phyloP scores from a whole-genome alignment of 1,140 invertebrate species.

The Cryptotermes secundus region DNA sequence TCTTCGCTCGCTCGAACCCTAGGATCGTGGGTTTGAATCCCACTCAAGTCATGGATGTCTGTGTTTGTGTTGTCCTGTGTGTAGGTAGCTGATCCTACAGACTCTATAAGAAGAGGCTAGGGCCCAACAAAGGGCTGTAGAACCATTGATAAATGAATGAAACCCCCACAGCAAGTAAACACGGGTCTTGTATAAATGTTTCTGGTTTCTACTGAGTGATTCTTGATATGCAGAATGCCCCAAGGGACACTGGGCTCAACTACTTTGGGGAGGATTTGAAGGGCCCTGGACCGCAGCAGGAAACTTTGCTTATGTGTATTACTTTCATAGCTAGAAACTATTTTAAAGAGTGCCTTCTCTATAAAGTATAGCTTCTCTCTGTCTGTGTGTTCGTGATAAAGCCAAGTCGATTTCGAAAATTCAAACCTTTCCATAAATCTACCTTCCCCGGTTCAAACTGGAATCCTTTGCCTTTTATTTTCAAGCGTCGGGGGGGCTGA shows the following conservation, averaged over 20 bases:
- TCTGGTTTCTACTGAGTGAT: background rate
- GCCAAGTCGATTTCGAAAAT: conserved; percentile 26
- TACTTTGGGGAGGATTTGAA: background rate
- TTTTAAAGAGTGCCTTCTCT: background rate
- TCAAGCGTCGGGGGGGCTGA: background rate
- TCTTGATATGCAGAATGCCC: background rate
- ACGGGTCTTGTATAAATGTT: too few species aligned
- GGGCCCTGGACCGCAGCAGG: background rate
- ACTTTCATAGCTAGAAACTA: background rate
- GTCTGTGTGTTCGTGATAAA: conserved; percentile 22
- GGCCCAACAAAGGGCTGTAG: too few species aligned
- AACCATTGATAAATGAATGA: too few species aligned
- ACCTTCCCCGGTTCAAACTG: background rate
- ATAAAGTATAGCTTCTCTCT: background rate
- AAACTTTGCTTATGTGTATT: background rate
- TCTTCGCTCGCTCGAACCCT: too few species aligned
- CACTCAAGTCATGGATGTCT: too few species aligned
- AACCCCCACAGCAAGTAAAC: too few species aligned
- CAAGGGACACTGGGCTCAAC: conserved; percentile 22
- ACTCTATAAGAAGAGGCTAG: too few species aligned
- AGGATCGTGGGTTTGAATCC: too few species aligned
- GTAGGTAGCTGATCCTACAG: too few species aligned
- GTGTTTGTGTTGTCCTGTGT: too few species aligned
- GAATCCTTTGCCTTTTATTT: background rate
- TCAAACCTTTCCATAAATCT: background rate